Conservation (phyloP, 2,113 vertebrate genomes). For the Heterotis niloticus region DNA sequence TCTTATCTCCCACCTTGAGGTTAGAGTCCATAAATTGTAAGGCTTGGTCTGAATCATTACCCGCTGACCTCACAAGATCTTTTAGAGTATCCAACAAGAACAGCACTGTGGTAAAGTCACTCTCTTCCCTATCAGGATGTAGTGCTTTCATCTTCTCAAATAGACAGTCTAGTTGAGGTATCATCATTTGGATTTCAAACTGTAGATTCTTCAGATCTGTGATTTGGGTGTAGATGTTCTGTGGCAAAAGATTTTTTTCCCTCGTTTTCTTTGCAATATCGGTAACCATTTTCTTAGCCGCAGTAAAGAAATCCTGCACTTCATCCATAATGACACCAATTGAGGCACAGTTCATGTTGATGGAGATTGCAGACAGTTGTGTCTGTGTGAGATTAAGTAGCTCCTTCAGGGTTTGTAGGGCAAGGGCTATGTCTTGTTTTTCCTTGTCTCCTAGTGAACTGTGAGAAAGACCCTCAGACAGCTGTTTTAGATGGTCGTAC, state of each 20-base stretch:
- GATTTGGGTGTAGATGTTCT: constrained; percentile 71
- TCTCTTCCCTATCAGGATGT: constrained; percentile 40
- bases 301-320: constrained; percentile 63
- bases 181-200: constrained; percentile 59
- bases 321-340: constrained; percentile 53
- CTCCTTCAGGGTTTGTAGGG: constrained; percentile 60
- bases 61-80: constrained; percentile 62
- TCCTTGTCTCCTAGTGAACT: constrained; percentile 77
- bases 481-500: constrained; percentile 61
- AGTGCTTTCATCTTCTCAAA: constrained; percentile 54
- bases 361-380: constrained; percentile 32
- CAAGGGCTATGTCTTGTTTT: constrained; percentile 58
- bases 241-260: constrained; percentile 72
- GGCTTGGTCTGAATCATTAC: constrained; percentile 60
- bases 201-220: constrained; percentile 63
- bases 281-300: constrained; percentile 66
- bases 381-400: constrained; percentile 57
- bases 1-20: constrained; percentile 65
- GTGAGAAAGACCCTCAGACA: constrained; percentile 65
- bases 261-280: constrained; percentile 44
- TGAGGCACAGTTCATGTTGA: constrained; percentile 27
- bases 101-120: constrained; percentile 51
- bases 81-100: constrained; percentile 61
- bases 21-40: constrained; percentile 67
- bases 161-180: constrained; percentile 55